Conservation (phyloP, 2,113 vertebrate genomes). For the Spea multiplicata region DNA sequence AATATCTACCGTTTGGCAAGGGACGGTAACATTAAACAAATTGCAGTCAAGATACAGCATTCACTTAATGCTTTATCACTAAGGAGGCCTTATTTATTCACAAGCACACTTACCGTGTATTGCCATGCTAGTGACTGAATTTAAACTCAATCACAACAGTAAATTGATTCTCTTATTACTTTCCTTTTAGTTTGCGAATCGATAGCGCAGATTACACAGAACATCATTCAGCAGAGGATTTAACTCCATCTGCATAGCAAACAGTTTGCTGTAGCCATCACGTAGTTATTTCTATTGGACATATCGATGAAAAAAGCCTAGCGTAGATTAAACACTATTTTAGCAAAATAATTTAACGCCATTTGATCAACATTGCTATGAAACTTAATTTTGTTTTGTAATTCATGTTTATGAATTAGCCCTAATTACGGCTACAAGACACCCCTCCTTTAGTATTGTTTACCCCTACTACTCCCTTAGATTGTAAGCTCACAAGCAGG, state of each 20-base stretch:
- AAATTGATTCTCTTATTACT: constrained; percentile 42
- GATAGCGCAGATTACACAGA: constrained; percentile 34
- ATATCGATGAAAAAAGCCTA: constrained; percentile 2
- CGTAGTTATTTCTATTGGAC: neutral
- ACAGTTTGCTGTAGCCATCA: constrained; percentile 11
- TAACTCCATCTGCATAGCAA: constrained; percentile 34
- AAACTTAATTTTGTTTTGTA: neutral
- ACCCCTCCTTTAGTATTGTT: no score
- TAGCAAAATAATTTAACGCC: neutral
- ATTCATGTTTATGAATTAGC: no score
- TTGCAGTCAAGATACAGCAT: neutral
- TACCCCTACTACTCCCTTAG: no score
- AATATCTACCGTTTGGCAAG: no score
- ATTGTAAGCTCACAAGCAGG: no score
- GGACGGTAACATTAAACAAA: neutral
- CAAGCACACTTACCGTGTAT: neutral
- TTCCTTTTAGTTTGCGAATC: constrained; percentile 39
- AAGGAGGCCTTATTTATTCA: constrained; percentile 20
- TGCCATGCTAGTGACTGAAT: constrained; percentile 23
- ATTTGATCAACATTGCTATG: neutral
- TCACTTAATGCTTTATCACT: neutral
- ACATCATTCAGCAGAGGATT: constrained; percentile 23
- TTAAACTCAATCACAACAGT: constrained; percentile 35
- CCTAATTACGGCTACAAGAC: no score
- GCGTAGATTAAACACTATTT: neutral